Percentiles rank a stretch among this genome's conserved stretches.
Evolutionary conservation across 2,888 invertebrate species (phyloP).

Genomic region (Erynnis tages): DNA sequence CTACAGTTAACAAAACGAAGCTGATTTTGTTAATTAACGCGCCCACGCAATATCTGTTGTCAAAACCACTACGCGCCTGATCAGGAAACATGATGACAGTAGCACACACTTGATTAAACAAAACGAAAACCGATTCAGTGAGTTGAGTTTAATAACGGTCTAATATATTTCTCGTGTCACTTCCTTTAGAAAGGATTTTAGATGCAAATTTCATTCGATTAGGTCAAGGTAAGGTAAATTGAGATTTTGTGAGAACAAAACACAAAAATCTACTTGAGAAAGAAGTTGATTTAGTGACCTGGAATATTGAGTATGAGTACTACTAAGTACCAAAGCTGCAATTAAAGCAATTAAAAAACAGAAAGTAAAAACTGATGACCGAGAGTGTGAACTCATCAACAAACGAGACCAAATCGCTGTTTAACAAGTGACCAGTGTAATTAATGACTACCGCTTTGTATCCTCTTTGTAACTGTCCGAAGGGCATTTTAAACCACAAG

Average conservation of each 20-base stretch:
- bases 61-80: not conserved
- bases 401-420: too few relatives aligned
- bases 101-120: not conserved
- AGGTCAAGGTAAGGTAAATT: not conserved
- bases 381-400: too few relatives aligned
- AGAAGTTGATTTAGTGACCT: too few relatives aligned
- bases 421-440: not conserved
- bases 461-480: not conserved
- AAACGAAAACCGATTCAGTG: not conserved
- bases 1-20: not conserved
- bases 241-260: not conserved
- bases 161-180: not conserved
- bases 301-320: too few relatives aligned
- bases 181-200: slow-evolving; percentile 1
- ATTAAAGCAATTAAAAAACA: too few relatives aligned
- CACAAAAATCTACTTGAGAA: too few relatives aligned
- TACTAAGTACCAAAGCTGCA: too few relatives aligned
- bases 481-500: not conserved
- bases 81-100: not conserved
- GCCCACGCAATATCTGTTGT: not conserved
- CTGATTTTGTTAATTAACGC: not conserved
- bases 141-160: not conserved
- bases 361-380: too few relatives aligned
- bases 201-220: not conserved
- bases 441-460: not conserved